Base-by-base conservation (phyloP, 2,113 vertebrate genomes). In the Callionymus lyra region DNA sequence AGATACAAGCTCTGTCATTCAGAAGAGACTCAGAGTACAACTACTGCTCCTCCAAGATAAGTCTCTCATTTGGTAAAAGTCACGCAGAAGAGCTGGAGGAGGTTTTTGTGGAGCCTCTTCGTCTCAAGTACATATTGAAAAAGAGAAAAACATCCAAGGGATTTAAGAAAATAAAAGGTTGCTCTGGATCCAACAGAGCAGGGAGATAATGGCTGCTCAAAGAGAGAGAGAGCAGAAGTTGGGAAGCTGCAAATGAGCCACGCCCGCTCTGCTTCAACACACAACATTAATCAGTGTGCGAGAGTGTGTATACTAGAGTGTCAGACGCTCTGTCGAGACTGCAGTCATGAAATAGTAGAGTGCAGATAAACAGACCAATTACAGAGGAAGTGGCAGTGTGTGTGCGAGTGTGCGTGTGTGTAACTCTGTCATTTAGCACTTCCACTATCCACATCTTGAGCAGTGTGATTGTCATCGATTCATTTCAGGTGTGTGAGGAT, bases 291-390 rank as follows among this genome's bases (percentile, higher is more conserved):
- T 34, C 9, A 34, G 2, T 16, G 35, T 32, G 49, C 27, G 47
- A 13, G 38, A 14, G 38, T 17, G 10, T 35, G 31, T 10, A 40
- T n/a, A n/a, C n/a, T n/a, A n/a, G n/a, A n/a, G 21, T 27, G 21
- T 27, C 21, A 27, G 21, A 53, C 44, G 34, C 57, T 47, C 40
- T 48, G 67, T 76, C 42, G 38, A 60, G 64, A 47, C 64, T 60
- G 16, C 32, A 51, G 60, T 52, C 62, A 44, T 68, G 58, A 59
- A 76, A 71, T 41, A 50, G 61, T 39, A 46, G 43, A 74, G 60
- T 40, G 38, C 56, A 59, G 46, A 67, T 72, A 76, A 82, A 73
- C 63, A 58, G 45, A 47, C 39, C 66, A 75, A 84, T 80, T 78
- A 81, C 56, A 79, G 62, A 69, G 74, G 53, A 78, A 68, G 69